Conservation (phyloP, 2,888 invertebrate genomes). For the Lottia gigantea region DNA sequence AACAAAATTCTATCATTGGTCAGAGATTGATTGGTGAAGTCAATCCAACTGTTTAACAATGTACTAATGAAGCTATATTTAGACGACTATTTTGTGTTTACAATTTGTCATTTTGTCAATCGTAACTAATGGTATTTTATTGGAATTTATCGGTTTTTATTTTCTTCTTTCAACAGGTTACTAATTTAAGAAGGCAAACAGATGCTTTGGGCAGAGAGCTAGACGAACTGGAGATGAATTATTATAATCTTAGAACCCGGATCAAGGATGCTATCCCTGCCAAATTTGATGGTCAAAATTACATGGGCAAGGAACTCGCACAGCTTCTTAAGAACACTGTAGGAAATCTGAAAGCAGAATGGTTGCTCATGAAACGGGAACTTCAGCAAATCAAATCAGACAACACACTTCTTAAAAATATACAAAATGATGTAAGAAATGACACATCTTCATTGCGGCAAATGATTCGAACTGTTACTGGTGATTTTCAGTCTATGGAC, state of each 20-base stretch:
- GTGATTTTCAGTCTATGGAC: conserved; percentile 16
- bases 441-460: conserved; percentile 35
- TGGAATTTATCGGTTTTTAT: no score
- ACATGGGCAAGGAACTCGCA: conserved; percentile 27
- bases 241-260: conserved; percentile 25
- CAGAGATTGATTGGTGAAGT: no score
- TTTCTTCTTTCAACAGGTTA: conserved; percentile 10
- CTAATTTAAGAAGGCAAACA: conserved; percentile 23
- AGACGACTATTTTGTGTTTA: no score
- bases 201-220: conserved; percentile 23
- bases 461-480: conserved; percentile 12
- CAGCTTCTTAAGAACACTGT: conserved; percentile 41
- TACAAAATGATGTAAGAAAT: conserved; percentile 35
- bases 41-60: no score
- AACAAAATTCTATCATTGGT: no score
- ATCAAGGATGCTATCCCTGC: conserved; percentile 18
- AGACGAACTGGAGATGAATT: conserved; percentile 33
- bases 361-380: conserved; percentile 64
- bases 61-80: no score
- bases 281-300: conserved; percentile 22
- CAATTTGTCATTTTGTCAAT: no score
- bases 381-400: conserved; percentile 51
- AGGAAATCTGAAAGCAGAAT: conserved; percentile 64
- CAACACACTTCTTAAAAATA: conserved; percentile 33
- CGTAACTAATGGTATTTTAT: no score